Conservation (phyloP, 2,888 invertebrate species). For the Ptilodon capucinus region DNA sequence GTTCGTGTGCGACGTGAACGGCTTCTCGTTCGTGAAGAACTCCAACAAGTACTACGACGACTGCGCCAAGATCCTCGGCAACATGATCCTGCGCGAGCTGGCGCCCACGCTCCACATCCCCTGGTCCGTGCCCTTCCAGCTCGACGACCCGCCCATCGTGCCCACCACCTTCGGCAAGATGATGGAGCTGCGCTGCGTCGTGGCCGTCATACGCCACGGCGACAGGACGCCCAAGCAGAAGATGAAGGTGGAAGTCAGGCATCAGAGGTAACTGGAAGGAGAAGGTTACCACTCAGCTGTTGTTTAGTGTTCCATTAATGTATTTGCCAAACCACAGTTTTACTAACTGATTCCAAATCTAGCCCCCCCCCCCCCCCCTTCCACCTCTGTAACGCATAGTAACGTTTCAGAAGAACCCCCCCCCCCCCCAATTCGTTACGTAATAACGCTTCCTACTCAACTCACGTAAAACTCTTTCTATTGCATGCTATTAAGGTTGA, state of each 20-base stretch:
- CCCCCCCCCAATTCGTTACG: no score
- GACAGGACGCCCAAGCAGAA: conserved; percentile 99
- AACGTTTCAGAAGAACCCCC: no score
- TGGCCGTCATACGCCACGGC: conserved; percentile 98
- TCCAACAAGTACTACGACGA: conserved; percentile 99
- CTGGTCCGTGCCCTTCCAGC: conserved; percentile 97
- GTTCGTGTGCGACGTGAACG: conserved; percentile 99
- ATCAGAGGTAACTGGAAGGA: conserved; percentile 88
- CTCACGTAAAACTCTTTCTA: no score
- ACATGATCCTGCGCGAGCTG: conserved; percentile 97
- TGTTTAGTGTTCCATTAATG: neutral
- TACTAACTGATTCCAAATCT: no score
- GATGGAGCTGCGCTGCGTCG: conserved; percentile 96
- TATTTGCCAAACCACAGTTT: no score
- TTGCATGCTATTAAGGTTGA: no score
- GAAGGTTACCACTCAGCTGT: neutral
- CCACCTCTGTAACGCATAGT: no score
- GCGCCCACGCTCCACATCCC: conserved; percentile 98
- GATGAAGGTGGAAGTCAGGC: conserved; percentile 99
- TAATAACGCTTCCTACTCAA: no score
- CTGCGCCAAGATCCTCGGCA: conserved; percentile 98
- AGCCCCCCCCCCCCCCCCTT: no score
- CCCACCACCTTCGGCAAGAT: conserved; percentile 99
- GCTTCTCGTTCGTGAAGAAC: conserved; percentile 99
- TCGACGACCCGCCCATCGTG: conserved; percentile 99